Base-by-base conservation (phyloP, 1,140 invertebrate species). In the Drosophila gunungcola region DNA sequence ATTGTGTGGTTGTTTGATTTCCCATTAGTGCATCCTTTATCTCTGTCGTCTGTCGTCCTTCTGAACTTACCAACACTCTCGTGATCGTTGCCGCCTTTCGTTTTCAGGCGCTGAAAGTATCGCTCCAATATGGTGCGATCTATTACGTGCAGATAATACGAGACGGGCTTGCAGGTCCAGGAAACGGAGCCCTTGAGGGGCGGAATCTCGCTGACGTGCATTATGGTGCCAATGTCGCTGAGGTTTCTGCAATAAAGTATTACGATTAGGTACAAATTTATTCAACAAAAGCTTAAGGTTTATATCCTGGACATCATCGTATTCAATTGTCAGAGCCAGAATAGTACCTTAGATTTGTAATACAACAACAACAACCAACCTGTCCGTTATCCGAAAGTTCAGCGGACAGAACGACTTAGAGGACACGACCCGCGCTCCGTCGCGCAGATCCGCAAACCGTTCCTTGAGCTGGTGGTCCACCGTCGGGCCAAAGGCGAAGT, bases 371-470 rank as follows among this genome's bases (percentile, higher is more conserved):
- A 27, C 7, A 42, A 96, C 93, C 93, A 95, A 97, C 88, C 97
- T 93, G 93, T 99, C 98, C 10, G 98, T 99, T 88, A 99, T 99
- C 78, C 98, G 95, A 94, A 99, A 99, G 93, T 99, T 99, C 27
- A 99, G 94, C 3, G 98, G 98, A 93, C 98, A 99, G 93, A 99
- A 99, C 69, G 98, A 98, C 93, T 99, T 99, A 11, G 98, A 99
- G n/a, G 98, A 99, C 16, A 99, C 98, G 74, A 99, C 98, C 84
- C 97, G 95, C 12, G 98, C 98, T 69, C 97, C 97, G 93, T 99
- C 98, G 85, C 97, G 97, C 78, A 99, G 95, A 93, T 99, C 98
- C 13, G 97, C 97, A 94, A 99, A 99, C 81, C 97, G 94, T 92
- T 98, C 96, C 93, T 99, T 99, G 55, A 99, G 93, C 94, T 98